Conservation (phyloP, 2,888 invertebrate genomes). For the Andricus quercusramuli region DNA sequence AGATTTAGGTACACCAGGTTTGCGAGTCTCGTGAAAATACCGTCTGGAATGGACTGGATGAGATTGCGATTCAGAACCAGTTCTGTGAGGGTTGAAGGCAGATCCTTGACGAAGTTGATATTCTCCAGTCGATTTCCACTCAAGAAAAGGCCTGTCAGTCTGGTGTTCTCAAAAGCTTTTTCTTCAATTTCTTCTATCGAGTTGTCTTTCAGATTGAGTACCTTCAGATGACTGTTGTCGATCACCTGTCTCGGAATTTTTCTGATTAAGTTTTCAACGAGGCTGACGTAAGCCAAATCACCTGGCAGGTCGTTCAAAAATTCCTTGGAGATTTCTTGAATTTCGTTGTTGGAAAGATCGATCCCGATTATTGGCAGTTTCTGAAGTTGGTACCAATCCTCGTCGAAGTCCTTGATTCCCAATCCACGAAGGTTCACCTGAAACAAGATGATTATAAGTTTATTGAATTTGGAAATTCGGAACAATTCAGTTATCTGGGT, state of each 20-base stretch:
- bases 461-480: too few species aligned
- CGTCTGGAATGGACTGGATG: constrained; percentile 56
- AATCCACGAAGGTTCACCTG: constrained; percentile 54
- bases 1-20: constrained; percentile 58
- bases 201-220: constrained; percentile 74
- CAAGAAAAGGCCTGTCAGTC: constrained; percentile 60
- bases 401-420: constrained; percentile 61
- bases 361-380: constrained; percentile 53
- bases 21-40: constrained; percentile 52
- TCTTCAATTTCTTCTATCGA: constrained; percentile 72
- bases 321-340: constrained; percentile 62
- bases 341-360: constrained; percentile 62
- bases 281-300: constrained; percentile 56
- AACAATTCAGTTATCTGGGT: background rate
- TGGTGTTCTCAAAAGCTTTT: constrained; percentile 74
- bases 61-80: constrained; percentile 56
- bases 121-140: constrained; percentile 57
- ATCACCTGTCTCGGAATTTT: constrained; percentile 59
- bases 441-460: background rate
- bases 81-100: constrained; percentile 60
- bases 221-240: constrained; percentile 68
- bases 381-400: constrained; percentile 66
- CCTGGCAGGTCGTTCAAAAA: constrained; percentile 65
- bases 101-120: constrained; percentile 57
- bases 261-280: constrained; percentile 59